Evolutionary conservation across 2,113 vertebrate genomes (phyloP).

Genomic region (Thalassarche chlororhynchos): DNA sequence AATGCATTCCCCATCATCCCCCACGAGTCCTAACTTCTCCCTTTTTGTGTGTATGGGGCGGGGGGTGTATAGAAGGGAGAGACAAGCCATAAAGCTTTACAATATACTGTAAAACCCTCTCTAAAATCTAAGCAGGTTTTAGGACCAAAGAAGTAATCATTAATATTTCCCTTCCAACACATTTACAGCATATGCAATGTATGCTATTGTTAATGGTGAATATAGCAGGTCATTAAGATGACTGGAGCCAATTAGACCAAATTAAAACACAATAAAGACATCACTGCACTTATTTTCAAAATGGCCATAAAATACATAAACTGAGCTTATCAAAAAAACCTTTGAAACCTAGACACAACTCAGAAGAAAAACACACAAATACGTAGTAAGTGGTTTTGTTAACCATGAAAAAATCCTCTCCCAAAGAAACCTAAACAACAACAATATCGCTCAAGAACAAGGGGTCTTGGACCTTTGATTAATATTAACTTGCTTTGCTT

Average conservation of each 20-base stretch:
- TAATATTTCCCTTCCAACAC: constrained; percentile 38
- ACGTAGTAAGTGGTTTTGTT: neutral
- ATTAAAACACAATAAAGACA: constrained; percentile 47
- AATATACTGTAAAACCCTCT: constrained; percentile 39
- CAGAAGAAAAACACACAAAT: neutral
- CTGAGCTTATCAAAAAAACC: neutral
- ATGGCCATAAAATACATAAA: constrained; percentile 4
- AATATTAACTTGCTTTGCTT: neutral
- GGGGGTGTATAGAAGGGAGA: neutral
- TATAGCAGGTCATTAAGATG: neutral
- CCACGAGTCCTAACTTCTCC: neutral
- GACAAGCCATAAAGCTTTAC: constrained; percentile 54
- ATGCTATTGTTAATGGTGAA: neutral
- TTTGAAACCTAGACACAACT: constrained; percentile 1
- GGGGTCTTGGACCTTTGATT: neutral
- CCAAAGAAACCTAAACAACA: neutral
- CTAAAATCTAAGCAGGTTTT: constrained; percentile 7
- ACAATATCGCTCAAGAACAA: neutral
- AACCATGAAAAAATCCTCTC: neutral
- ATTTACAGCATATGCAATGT: neutral
- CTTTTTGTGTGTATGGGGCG: neutral
- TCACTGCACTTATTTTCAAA: constrained; percentile 10
- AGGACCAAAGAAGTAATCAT: constrained; percentile 16
- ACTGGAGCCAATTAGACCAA: neutral
- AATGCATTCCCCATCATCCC: constrained; percentile 9